These are phyloP conservation scores for Pitta sordida DNA, from an alignment of 2,113 vertebrate species.

Conservation along the genomic window DNA sequence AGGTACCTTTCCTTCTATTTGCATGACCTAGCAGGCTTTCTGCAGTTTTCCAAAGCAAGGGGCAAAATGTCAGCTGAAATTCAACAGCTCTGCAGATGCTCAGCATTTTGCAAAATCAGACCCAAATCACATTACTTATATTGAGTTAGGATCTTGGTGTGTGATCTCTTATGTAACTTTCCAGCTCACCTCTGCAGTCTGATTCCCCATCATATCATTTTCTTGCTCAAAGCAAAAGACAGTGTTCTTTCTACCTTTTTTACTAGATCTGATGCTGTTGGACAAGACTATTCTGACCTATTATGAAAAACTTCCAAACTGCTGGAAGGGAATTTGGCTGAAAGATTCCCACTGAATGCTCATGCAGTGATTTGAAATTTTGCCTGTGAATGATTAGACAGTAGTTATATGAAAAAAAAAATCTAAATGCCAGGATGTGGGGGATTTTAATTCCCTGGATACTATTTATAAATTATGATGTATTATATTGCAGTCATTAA, in stretches of 20 bases:
- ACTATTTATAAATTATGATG: background rate
- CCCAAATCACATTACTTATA: background rate
- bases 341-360: background rate
- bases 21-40: background rate
- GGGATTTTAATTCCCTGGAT: background rate
- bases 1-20: background rate
- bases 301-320: conserved; percentile 4
- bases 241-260: background rate
- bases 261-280: background rate
- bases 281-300: background rate
- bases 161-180: background rate
- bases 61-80: background rate
- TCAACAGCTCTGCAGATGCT: background rate
- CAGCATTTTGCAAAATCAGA: background rate
- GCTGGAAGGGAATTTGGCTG: background rate
- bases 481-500: background rate
- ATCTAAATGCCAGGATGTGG: background rate
- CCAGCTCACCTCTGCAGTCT: background rate
- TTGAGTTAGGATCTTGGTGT: background rate
- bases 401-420: background rate
- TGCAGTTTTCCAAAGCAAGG: background rate
- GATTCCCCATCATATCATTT: background rate
- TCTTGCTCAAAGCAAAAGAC: background rate
- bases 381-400: background rate
- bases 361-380: background rate